Evolutionary conservation across 2,797 vertebrate genomes (phyloP), one percentile per base, ranked within the genome.

Genomic region (Huso huso): DNA sequence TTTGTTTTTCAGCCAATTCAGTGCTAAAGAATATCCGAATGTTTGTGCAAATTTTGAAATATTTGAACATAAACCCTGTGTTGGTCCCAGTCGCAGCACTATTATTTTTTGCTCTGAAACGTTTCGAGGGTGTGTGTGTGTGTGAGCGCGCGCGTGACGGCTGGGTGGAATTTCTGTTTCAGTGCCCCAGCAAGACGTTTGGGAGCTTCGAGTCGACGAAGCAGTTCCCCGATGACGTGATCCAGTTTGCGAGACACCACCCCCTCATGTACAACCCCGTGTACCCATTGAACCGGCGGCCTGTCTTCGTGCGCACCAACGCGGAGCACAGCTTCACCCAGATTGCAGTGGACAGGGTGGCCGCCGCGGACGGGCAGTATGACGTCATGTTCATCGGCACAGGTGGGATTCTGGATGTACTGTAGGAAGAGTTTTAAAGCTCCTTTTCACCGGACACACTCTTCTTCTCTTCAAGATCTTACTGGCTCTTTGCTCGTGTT

Each of bases 151-250:
- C 23, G 23, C 0, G 23, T 37, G 23, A 37, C 23, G 23, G 23
- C 23, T 37, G 18, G 6, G 23, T 37, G 23, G 23, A 37, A 37
- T 37, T 12, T 12, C 60, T 37, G 10, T 50, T 1, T 4, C 68
- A 99, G 96, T 99, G 96, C 76, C 96, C 96, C 74, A 99, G 96
- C 82, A 97, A 94, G 86, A 99, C 96, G 0, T 99, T 97, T 0
- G 96, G 96, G 71, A 97, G 94, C 79, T 98, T 99, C 0, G 85
- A 95, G 72, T 96, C 96, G 74, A 99, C 96, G n/a, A 97, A 97
- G 80, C 95, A 94, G 75, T 98, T 97, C 71, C 96, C 96, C 0
- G 96, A 99, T 0, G 93, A 97, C 0, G 96, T 98, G 80, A 95
- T 99, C 77, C 94, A 97, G 85, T 99, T 99, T 70, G 96, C 95